These are phyloP conservation scores for Myripristis murdjan DNA, from an alignment of 2,797 vertebrate species.

Conservation along the genomic window DNA sequence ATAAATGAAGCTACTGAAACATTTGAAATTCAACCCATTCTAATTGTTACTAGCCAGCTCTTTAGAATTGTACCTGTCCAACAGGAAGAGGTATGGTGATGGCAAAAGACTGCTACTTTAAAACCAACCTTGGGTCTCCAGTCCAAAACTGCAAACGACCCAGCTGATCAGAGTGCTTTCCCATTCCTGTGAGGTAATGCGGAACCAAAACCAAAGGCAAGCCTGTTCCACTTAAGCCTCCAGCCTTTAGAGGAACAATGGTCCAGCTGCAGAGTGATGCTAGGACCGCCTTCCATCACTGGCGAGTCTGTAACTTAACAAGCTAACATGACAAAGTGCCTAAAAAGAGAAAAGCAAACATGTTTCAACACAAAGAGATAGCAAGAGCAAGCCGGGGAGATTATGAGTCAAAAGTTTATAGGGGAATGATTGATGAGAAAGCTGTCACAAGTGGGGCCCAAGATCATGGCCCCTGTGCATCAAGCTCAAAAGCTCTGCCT, in stretches of 20 bases:
- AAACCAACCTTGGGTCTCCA: conserved; percentile 10
- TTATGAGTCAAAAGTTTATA: conserved; percentile 75
- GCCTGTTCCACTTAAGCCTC: conserved; percentile 59
- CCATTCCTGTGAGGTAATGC: conserved; percentile 51
- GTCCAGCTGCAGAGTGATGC: conserved; percentile 72
- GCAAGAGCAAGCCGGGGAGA: conserved; percentile 51
- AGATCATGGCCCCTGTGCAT: conserved; percentile 67
- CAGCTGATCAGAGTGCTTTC: conserved; percentile 26
- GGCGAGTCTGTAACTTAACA: conserved; percentile 47
- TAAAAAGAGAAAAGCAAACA: conserved; percentile 75
- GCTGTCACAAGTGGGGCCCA: conserved; percentile 69
- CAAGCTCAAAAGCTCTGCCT: conserved; percentile 48
- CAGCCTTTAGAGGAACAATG: conserved; percentile 70
- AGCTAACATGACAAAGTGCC: conserved; percentile 71
- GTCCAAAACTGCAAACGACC: conserved; percentile 42
- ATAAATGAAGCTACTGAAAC: background rate
- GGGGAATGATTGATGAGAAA: conserved; percentile 78
- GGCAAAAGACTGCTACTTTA: background rate
- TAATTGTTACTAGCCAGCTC: background rate
- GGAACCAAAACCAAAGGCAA: conserved; percentile 68
- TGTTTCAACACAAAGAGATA: conserved; percentile 71
- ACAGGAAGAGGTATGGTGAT: background rate
- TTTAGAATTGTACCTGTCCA: background rate
- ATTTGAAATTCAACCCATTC: background rate
- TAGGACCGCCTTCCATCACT: conserved; percentile 48